Base-by-base conservation (phyloP, 2,888 invertebrate genomes). In the Epicampocera succincta region DNA sequence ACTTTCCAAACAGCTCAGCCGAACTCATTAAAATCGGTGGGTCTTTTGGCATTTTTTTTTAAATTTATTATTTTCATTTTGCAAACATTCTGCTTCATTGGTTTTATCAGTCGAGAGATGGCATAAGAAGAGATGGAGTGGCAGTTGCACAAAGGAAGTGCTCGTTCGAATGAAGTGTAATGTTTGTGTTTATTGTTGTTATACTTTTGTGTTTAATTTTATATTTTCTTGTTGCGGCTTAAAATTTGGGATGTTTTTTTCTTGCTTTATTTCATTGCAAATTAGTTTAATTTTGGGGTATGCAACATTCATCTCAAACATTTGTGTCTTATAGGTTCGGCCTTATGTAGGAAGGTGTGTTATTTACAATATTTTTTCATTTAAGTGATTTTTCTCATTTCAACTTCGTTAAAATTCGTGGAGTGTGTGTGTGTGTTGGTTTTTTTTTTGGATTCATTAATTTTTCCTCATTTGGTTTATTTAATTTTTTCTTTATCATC, bases 341-440 rank as follows among this genome's bases (percentile, higher is more conserved):
- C 79, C 61, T 79, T 46, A 61, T 83, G 82, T 82, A 66, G 85
- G 74, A 73, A 66, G 77, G 80, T 78, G 78, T 80, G 66, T 58
- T 73, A 83, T 85, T 82, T 82, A 78, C 81, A 85, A 84, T 85
- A 83, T 85, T 83, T 78, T 84, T 50, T 40, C 4, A 15, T 66
- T 65, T n/a, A 38, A n/a, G 3, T 46, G 17, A 50, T 50, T 48
- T 63, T 50, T 50, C 21, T 42, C 8, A 12, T 60, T 50, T 58
- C 38, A 74, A 48, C 71, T 74, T 79, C 42, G 44, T 50, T 69
- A 61, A 68, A 42, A 61, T 74, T 79, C 68, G 72, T 60, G 73
- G 25, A 33, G 38, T 72, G 60, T 79, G 68, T 63, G 52, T 52
- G 19, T 17, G 9, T 21, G 46, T 48, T 40, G 29, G 17, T 63